Percentiles rank a stretch among this genome's conserved stretches.
These are phyloP conservation scores for Solenopsis fugax DNA, from an alignment of 1,140 invertebrate species.

Conservation along the genomic window DNA sequence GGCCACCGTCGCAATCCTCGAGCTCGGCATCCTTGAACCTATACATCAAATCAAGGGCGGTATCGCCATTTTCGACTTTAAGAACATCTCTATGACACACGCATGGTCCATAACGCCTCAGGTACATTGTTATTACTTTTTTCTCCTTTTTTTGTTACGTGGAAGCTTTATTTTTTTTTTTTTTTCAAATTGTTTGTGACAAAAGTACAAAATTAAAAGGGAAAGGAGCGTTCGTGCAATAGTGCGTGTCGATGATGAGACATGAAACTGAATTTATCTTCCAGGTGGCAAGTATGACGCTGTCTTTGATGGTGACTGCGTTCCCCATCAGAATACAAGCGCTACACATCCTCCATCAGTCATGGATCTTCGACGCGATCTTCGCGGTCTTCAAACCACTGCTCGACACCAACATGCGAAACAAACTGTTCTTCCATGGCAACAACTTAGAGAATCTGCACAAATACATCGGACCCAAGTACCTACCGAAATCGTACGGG, in stretches of 20 bases:
- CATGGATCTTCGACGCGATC: constrained; percentile 93
- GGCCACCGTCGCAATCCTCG: constrained; percentile 90
- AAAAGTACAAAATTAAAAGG: neutral
- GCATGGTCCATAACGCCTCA: constrained; percentile 91
- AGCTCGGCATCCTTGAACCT: constrained; percentile 91
- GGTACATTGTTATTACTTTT: constrained; percentile 65
- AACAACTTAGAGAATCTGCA: constrained; percentile 92
- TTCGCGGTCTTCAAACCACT: constrained; percentile 93
- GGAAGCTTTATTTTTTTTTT: neutral
- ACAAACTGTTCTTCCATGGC: constrained; percentile 92
- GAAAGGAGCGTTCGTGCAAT: neutral
- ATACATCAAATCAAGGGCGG: constrained; percentile 92
- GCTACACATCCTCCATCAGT: constrained; percentile 92
- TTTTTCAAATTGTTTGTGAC: neutral
- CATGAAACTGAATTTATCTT: constrained; percentile 9
- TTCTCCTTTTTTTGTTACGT: neutral
- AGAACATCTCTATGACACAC: constrained; percentile 90
- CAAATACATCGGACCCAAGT: constrained; percentile 90
- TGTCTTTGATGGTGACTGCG: constrained; percentile 87
- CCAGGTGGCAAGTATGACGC: constrained; percentile 84
- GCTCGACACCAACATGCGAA: constrained; percentile 89
- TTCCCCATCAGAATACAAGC: constrained; percentile 92
- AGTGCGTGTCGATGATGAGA: neutral
- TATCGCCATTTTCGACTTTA: constrained; percentile 91
- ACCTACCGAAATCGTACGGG: constrained; percentile 91